Evolutionary conservation across 1,140 invertebrate species (phyloP).

Genomic region (Acromyrmex heyeri): DNA sequence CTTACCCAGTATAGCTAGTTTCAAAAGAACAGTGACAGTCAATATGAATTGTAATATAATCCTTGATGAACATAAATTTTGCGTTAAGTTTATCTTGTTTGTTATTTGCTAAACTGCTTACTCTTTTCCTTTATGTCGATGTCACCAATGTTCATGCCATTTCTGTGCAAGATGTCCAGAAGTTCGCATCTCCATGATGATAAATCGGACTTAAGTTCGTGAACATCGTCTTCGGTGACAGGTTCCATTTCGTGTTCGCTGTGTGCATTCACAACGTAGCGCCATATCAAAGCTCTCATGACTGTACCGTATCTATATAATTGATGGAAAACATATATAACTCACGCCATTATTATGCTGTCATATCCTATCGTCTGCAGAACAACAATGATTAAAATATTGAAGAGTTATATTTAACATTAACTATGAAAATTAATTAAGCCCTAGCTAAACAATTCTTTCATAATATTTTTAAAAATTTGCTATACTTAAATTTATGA

Average conservation of each 20-base stretch:
- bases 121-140: conserved; percentile 91
- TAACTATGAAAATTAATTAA: no score
- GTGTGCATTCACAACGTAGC: conserved; percentile 93
- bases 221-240: conserved; percentile 96
- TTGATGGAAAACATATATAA: not conserved
- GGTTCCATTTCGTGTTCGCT: conserved; percentile 91
- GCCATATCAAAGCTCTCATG: conserved; percentile 94
- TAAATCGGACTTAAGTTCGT: conserved; percentile 96
- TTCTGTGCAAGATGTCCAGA: conserved; percentile 93
- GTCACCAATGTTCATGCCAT: conserved; percentile 92
- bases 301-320: conserved; percentile 90
- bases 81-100: not conserved
- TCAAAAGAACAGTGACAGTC: not conserved
- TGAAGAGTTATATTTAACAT: not conserved
- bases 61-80: conserved; percentile 1
- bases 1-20: conserved; percentile 89
- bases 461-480: no score
- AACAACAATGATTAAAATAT: conserved; percentile 2
- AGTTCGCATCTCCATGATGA: conserved; percentile 93
- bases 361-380: not conserved
- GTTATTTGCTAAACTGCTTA: conserved; percentile 79
- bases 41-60: not conserved
- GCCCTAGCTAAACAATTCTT: no score
- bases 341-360: no score
- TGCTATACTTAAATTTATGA: no score